Evolutionary conservation across 2,888 invertebrate genomes (phyloP), one percentile per base, ranked within the genome.

Genomic region (Patella depressa): DNA sequence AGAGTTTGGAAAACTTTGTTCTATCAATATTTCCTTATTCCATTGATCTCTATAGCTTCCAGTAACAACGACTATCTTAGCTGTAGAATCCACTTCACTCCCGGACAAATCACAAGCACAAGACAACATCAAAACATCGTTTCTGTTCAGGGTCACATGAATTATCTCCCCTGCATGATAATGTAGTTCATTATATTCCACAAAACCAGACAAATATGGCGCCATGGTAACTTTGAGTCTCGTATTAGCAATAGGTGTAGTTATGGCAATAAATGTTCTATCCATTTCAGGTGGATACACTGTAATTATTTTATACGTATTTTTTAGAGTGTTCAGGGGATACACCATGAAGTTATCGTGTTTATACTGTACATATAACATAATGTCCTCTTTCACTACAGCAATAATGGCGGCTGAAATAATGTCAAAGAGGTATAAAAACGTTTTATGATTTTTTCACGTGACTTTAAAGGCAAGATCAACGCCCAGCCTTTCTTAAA

Each of bases 291-390:
- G 19, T 9, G 65, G 65, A 65, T 12, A 24, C 11, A 24, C 65
- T 14, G 65, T 65, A 19, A 65, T 12, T 19, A 65, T 24, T 65
- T 12, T 65, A 24, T 65, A 19, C 12, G 19, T 12, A 0, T 65
- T 65, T n/a, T 19, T 12, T 24, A 65, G 24, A 24, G 65, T 24
- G 11, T 12, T 65, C 24, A 65, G 19, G 12, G 65, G 65, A 65
- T 19, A 65, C 65, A 65, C 65, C 65, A 65, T 24, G 65, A 65
- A 65, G 65, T 65, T 65, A 19, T 65, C 65, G 19, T 65, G 65
- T 14, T 65, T 65, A 15, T 65, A 65, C 15, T 65, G 65, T 19
- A 65, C 65, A 15, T 65, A 65, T 11, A 65, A 19, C 65, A 65
- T 65, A 65, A 65, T 65, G 19, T 65, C 65, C 14, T 65, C 65